Conservation (phyloP, 2,113 vertebrate genomes). For the Blennius ocellaris region DNA sequence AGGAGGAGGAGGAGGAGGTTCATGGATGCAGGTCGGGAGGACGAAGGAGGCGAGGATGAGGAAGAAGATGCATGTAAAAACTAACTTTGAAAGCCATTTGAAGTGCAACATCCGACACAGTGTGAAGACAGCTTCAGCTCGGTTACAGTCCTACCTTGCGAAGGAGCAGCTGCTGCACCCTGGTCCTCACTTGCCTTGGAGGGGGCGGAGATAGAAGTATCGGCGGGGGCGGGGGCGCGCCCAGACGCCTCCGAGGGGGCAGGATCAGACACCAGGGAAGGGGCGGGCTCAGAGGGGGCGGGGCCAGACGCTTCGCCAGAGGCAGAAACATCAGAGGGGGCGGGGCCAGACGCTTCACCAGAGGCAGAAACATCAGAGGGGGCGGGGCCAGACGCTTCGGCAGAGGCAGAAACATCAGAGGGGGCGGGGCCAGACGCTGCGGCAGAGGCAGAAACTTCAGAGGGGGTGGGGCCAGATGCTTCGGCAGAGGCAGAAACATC, state of each 20-base stretch:
- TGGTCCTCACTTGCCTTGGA: conserved; percentile 24
- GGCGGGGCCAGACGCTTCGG: conserved; percentile 4
- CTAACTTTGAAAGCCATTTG: no score
- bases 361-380: not conserved
- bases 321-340: not conserved
- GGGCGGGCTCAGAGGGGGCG: not conserved
- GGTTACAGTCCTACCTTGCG: conserved; percentile 37
- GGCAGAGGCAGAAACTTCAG: not conserved
- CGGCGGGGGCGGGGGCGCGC: no score
- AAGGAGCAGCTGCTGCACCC: conserved; percentile 18
- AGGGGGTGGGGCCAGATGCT: not conserved
- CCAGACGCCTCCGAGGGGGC: conserved; percentile 3
- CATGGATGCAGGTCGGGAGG: no score
- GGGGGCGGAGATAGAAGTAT: no score
- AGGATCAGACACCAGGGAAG: not conserved
- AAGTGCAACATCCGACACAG: no score
- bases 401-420: not conserved
- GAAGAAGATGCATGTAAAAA: no score
- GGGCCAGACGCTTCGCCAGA: conserved; percentile 14
- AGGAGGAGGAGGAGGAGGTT: no score
- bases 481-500: no score
- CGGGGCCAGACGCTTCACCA: not conserved
- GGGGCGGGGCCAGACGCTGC: not conserved
- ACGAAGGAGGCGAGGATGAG: no score
- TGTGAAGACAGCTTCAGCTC: no score